These are phyloP conservation scores for Capromys pilorides DNA, from an alignment of 2,797 vertebrate genomes.

Conservation along the genomic window DNA sequence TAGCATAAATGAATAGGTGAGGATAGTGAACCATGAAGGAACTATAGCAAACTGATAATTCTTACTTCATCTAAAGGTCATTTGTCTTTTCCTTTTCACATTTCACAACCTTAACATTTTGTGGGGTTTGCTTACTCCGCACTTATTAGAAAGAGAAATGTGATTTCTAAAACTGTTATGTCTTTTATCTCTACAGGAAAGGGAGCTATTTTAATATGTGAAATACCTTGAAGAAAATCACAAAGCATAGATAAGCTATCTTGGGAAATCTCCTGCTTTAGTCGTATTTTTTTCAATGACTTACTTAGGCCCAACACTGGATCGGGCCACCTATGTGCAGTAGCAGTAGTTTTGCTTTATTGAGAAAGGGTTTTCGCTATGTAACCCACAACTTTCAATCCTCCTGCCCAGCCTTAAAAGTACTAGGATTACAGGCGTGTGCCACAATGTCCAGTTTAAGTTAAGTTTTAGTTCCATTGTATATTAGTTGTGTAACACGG, in stretches of 20 bases:
- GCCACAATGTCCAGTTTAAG: background rate
- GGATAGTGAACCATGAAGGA: background rate
- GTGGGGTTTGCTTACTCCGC: background rate
- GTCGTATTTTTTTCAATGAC: slow-evolving; percentile 19
- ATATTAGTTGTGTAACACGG: slow-evolving; percentile 2
- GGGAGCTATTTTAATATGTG: slow-evolving; percentile 1
- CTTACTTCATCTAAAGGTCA: background rate
- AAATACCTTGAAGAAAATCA: slow-evolving; percentile 39
- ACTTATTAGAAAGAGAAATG: slow-evolving; percentile 25
- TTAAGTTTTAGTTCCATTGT: background rate
- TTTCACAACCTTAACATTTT: background rate
- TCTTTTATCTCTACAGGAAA: slow-evolving; percentile 43
- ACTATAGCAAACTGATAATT: background rate
- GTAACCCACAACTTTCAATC: background rate
- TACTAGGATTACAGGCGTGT: background rate
- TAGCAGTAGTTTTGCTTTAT: background rate
- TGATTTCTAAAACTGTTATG: background rate
- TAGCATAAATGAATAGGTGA: background rate
- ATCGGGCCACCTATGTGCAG: background rate
- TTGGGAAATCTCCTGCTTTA: background rate
- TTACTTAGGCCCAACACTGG: background rate
- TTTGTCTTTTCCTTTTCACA: slow-evolving; percentile 37
- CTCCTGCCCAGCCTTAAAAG: background rate
- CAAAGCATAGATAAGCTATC: background rate
- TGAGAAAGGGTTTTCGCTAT: background rate